phyloP scores from a whole-genome alignment of 2,888 invertebrate genomes.

The Mesoligia furuncula region DNA sequence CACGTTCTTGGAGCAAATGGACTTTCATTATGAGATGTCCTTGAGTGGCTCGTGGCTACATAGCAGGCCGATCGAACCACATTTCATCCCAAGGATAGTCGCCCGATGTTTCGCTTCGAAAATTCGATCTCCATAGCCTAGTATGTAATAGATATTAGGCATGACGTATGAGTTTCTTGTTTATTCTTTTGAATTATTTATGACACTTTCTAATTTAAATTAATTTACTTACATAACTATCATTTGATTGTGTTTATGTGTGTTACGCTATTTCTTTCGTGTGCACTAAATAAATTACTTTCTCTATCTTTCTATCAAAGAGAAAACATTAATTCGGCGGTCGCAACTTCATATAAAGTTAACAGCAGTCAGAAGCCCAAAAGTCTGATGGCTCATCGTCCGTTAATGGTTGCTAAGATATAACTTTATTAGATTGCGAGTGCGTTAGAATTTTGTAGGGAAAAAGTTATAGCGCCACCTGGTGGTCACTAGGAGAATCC shows the following conservation, averaged over 20 bases:
- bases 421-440: too few species aligned
- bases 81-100: background rate
- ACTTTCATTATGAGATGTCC: slow-evolving; percentile 40
- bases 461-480: too few species aligned
- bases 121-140: background rate
- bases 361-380: background rate
- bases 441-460: too few species aligned
- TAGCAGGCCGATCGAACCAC: background rate
- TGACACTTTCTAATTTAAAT: background rate
- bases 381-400: too few species aligned
- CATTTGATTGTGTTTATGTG: background rate
- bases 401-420: background rate
- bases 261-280: background rate
- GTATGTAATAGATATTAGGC: background rate
- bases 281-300: background rate
- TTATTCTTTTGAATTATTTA: background rate
- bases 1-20: slow-evolving; percentile 40
- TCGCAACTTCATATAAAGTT: background rate
- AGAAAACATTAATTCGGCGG: background rate
- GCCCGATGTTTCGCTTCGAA: background rate
- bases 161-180: background rate
- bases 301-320: background rate
- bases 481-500: too few species aligned
- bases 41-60: slow-evolving; percentile 22
- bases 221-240: background rate